Conservation (phyloP, 2,797 vertebrate species). For the Cetoscarus ocellatus region DNA sequence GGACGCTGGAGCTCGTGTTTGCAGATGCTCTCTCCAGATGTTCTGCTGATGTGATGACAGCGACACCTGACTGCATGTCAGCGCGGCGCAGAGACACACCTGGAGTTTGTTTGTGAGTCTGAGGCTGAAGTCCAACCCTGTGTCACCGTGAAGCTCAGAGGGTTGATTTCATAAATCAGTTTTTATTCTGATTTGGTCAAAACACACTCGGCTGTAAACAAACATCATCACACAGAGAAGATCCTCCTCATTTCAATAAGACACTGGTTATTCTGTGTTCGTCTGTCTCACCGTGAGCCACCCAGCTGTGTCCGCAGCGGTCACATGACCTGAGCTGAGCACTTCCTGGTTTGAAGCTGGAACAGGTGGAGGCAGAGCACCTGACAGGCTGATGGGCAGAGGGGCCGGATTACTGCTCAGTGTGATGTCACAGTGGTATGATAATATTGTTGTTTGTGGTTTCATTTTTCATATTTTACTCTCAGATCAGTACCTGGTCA, state of each 20-base stretch:
- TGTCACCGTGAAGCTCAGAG: slow-evolving; percentile 8
- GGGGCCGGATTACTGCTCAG: neutral
- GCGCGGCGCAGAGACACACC: slow-evolving; percentile 41
- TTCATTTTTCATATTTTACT: too few species aligned
- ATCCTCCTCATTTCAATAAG: too few species aligned
- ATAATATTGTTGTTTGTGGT: too few species aligned
- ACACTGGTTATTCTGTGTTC: too few species aligned
- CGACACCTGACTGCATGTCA: slow-evolving; percentile 64
- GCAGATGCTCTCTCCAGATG: slow-evolving; percentile 67
- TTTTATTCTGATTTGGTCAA: too few species aligned
- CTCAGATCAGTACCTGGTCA: too few species aligned
- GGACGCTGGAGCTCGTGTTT: neutral
- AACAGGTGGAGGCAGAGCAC: slow-evolving; percentile 90
- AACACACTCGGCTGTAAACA: too few species aligned
- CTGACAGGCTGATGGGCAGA: slow-evolving; percentile 84
- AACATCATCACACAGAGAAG: too few species aligned
- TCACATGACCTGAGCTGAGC: slow-evolving; percentile 92
- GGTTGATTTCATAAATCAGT: too few species aligned
- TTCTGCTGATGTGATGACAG: slow-evolving; percentile 60
- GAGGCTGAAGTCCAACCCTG: slow-evolving; percentile 5
- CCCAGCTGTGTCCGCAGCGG: slow-evolving; percentile 94
- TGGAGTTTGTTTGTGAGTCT: slow-evolving; percentile 29
- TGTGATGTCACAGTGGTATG: too few species aligned
- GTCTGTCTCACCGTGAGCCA: slow-evolving; percentile 92
- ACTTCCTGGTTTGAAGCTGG: slow-evolving; percentile 89